A percentile compares a stretch with the other conserved stretches of the same genome.
Evolutionary conservation across 2,888 invertebrate species (phyloP).

Genomic region (Diploptera punctata): DNA sequence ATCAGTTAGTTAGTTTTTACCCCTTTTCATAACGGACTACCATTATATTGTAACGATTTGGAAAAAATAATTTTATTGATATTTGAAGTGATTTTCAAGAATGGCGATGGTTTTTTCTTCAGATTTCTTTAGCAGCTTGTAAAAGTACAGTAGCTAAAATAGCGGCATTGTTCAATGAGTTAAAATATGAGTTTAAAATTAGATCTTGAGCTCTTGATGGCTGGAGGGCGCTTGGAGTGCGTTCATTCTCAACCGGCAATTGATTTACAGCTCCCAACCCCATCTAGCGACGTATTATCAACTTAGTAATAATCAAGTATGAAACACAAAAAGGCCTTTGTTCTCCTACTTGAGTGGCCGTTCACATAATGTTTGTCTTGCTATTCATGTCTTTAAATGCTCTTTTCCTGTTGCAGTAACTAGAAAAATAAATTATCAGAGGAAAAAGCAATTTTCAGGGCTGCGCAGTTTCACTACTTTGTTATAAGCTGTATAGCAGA

Average conservation of each 20-base stretch:
- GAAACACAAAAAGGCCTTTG: constrained; percentile 12
- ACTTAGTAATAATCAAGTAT: constrained; percentile 17
- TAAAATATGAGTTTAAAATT: background rate
- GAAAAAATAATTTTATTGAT: too few species aligned
- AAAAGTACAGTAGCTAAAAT: background rate
- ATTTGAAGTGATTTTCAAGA: too few species aligned
- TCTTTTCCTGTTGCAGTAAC: too few species aligned
- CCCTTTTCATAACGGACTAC: too few species aligned
- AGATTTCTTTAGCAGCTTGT: background rate
- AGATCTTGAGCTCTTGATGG: constrained; percentile 4
- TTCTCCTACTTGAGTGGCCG: background rate
- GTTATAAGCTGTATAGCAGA: too few species aligned
- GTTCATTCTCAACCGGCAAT: constrained; percentile 5
- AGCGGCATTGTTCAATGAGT: background rate
- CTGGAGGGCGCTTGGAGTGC: constrained; percentile 14
- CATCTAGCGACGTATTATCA: background rate
- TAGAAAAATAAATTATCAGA: too few species aligned
- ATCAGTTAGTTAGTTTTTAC: too few species aligned
- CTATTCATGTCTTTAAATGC: too few species aligned
- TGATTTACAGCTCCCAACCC: constrained; percentile 16
- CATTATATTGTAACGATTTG: too few species aligned
- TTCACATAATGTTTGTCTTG: background rate
- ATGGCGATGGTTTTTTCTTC: background rate
- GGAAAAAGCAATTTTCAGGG: too few species aligned
- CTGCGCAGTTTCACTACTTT: too few species aligned